These are phyloP conservation scores for Agonum fuliginosum DNA, from an alignment of 2,888 invertebrate genomes.

Conservation along the genomic window DNA sequence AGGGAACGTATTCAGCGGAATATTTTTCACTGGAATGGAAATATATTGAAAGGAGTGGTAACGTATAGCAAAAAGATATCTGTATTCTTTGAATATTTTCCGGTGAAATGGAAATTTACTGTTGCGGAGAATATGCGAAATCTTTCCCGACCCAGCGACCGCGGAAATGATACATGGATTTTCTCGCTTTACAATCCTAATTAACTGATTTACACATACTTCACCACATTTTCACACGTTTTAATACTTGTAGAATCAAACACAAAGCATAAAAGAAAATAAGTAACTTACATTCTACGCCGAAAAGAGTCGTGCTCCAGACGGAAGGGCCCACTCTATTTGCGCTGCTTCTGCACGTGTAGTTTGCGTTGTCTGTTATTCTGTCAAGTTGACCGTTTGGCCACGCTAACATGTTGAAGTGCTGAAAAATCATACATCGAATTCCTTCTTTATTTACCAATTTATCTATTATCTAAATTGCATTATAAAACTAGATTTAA, in stretches of 20 bases:
- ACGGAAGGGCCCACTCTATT: conserved; percentile 88
- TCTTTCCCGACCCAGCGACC: conserved; percentile 14
- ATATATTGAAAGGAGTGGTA: conserved; percentile 56
- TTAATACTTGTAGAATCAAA: conserved; percentile 22
- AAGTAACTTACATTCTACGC: conserved; percentile 88
- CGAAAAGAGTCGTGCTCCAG: conserved; percentile 88
- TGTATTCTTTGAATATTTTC: conserved; percentile 59
- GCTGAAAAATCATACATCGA: conserved; percentile 69
- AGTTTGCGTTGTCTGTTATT: conserved; percentile 85
- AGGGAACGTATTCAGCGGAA: conserved; percentile 56
- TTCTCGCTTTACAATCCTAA: neutral
- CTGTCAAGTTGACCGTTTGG: conserved; percentile 85
- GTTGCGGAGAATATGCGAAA: conserved; percentile 45
- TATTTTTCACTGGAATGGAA: conserved; percentile 58
- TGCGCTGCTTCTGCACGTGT: conserved; percentile 87
- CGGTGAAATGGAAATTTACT: conserved; percentile 58
- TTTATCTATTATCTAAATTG: too few relatives aligned
- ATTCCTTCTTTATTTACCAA: neutral
- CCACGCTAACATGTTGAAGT: conserved; percentile 93
- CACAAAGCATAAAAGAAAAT: neutral
- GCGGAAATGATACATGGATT: conserved; percentile 49
- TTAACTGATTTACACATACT: conserved; percentile 20
- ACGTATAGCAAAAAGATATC: conserved; percentile 57
- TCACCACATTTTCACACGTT: neutral
- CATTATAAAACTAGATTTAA: too few relatives aligned